These are phyloP conservation scores for Fabriciana adippe DNA, from an alignment of 2,888 invertebrate species.

Conservation along the genomic window DNA sequence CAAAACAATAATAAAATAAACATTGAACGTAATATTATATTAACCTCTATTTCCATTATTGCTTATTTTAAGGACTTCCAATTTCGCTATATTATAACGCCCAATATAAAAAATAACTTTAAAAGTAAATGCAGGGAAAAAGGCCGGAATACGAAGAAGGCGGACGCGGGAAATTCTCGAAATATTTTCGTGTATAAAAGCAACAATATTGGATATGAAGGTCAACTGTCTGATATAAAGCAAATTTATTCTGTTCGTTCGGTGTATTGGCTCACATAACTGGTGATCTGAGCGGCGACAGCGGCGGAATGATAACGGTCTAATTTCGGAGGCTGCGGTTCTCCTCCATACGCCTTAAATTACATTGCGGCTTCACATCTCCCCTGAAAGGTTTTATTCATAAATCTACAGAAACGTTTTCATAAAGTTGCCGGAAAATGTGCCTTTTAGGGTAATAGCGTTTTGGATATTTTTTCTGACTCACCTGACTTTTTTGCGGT, in stretches of 20 bases:
- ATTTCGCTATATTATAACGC: slow-evolving; percentile 55
- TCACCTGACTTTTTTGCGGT: slow-evolving; percentile 26
- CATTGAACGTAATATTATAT: slow-evolving; percentile 23
- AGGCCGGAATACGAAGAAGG: slow-evolving; percentile 54
- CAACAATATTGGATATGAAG: slow-evolving; percentile 79
- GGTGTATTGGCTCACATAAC: slow-evolving; percentile 79
- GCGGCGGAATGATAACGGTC: slow-evolving; percentile 79
- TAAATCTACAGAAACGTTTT: slow-evolving; percentile 78
- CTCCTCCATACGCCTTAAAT: slow-evolving; percentile 73
- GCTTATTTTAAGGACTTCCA: slow-evolving; percentile 53
- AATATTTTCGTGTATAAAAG: slow-evolving; percentile 69
- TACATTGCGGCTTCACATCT: slow-evolving; percentile 74
- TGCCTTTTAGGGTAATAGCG: slow-evolving; percentile 59
- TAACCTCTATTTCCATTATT: slow-evolving; percentile 29
- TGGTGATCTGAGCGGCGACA: slow-evolving; percentile 77
- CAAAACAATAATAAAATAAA: slow-evolving; percentile 16
- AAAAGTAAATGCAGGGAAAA: slow-evolving; percentile 51
- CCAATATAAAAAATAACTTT: slow-evolving; percentile 60
- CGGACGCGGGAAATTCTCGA: slow-evolving; percentile 58
- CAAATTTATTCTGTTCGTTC: slow-evolving; percentile 79
- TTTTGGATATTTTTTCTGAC: slow-evolving; percentile 48
- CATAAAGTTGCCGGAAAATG: slow-evolving; percentile 75
- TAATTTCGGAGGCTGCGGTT: slow-evolving; percentile 72
- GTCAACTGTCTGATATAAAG: slow-evolving; percentile 77
- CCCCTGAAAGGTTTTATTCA: slow-evolving; percentile 81